Base-by-base conservation (phyloP, 2,797 vertebrate species). In the Malacoctenus gilli region DNA sequence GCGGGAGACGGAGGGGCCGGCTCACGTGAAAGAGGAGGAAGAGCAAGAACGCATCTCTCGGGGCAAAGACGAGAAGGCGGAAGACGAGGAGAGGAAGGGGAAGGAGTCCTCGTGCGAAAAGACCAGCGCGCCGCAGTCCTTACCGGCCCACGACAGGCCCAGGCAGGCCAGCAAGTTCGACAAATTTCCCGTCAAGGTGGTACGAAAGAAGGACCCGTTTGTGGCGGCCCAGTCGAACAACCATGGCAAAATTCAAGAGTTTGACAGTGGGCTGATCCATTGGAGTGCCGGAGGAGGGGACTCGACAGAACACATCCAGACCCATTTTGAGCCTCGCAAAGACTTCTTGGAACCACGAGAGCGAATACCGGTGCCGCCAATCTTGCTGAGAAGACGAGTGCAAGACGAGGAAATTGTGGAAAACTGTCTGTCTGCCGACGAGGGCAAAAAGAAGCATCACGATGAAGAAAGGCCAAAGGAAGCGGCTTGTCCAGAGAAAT, bases 301-400 rank as follows among this genome's bases (percentile, higher is more conserved):
- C 64, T 98, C 95, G 59, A 99, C 97, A 12, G 96, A 98, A 74
- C 96, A 99, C 87, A 99, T 99, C 79, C 97, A 98, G 87, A 98
- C 96, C 74, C 95, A 98, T 91, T 98, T 99, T 46, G 97, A 99
- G 80, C 95, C 95, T 75, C 92, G 92, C 59, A 89, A 82, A 16
- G 92, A 95, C 75, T 92, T 95, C 59, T 83, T 93, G 68, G 86
- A 86, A 60, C 80, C 85, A 41, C 90, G 93, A 51, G 92, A 92
- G 80, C 88, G 89, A 69, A 85, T 88, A 73, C 85, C 90, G 13
- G 87, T 91, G 66, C 81, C 73, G 50, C 77, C 85, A 1, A 28
- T 44, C 28, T 38, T 83, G 28, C 64, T 87, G 31, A 84, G 67
- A 58, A 85, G 80, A 53, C 82, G 77, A 64, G 11, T 76, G 22